Evolutionary conservation across 1,140 invertebrate species (phyloP), one percentile per base, ranked within the genome.

Genomic region (Drosophila sechellia): DNA sequence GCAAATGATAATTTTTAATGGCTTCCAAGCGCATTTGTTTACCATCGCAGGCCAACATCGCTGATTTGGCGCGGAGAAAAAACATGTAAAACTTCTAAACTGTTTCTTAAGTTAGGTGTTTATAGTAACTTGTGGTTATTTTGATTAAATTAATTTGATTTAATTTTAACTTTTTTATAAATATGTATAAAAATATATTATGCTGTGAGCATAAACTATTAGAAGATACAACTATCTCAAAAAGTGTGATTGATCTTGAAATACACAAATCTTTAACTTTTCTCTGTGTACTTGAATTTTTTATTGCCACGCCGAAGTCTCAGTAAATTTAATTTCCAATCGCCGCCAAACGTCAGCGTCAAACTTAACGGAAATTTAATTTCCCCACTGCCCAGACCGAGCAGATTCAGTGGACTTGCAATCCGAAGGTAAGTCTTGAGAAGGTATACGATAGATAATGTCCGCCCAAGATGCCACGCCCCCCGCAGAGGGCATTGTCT

Each of bases 1-100:
- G 75, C 81, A 76, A 90, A 90, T 85, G 86, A 81, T 85, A 90
- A 90, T 81, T 90, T 90, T 85, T 90, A 89, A 90, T 83, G 79
- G 81, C 81, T 90, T 80, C 77, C 79, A 65, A 86, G 70, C 78
- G 86, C 78, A 76, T 90, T 81, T 90, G 86, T 85, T 90, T 85
- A 85, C 74, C 79, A 72, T 35, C 31, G 17, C 64, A 45, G 64
- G 61, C 75, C 72, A 69, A 56, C 61, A 68, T 84, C 49, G 78
- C 64, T 90, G 81, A 84, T 90, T 90, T 90, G 77, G 75, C 55
- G 22, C 59, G 65, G 37, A 12, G n/a, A 65, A 31, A 20, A 20
- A 66, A 66, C 17, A 40, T 8, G 0, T 0, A 17, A 17, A 17
- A 12, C 10, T 11, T 5, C 0, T 1, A 15, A 40, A 40, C 5